Percentiles rank a stretch among this genome's conserved stretches.
Evolutionary conservation across 2,113 vertebrate species (phyloP).

Genomic region (Erpornis zantholeuca): DNA sequence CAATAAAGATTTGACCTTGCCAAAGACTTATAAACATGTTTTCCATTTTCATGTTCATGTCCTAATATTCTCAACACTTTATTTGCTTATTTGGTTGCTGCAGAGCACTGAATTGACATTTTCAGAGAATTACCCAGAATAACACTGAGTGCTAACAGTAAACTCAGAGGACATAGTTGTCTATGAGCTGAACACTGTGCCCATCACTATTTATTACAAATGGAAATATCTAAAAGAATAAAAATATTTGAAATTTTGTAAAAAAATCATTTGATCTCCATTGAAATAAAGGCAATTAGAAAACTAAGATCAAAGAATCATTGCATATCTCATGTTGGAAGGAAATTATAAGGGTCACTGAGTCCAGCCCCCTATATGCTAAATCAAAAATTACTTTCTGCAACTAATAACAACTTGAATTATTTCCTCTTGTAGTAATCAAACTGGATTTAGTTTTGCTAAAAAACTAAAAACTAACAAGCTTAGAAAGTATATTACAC

Average conservation of each 20-base stretch:
- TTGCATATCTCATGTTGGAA: background rate
- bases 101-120: background rate
- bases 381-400: background rate
- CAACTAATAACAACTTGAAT: background rate
- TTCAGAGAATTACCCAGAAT: background rate
- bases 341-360: rapidly evolving
- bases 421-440: background rate
- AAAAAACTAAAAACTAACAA: background rate
- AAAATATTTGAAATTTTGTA: background rate
- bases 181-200: background rate
- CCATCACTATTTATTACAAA: background rate
- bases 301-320: background rate
- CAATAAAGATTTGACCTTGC: background rate
- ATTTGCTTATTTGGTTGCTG: background rate
- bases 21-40: background rate
- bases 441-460: background rate
- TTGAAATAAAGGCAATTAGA: background rate
- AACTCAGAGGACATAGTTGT: background rate
- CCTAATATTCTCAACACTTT: background rate
- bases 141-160: background rate
- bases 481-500: background rate
- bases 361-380: background rate
- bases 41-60: background rate
- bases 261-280: background rate
- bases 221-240: background rate